A percentile compares a stretch with the other conserved stretches of the same genome.
Evolutionary conservation across 30 jellyfish, hydroid and myxozoan genomes (phyloP).

Genomic region (Hydractinia symbiolongicarpus): DNA sequence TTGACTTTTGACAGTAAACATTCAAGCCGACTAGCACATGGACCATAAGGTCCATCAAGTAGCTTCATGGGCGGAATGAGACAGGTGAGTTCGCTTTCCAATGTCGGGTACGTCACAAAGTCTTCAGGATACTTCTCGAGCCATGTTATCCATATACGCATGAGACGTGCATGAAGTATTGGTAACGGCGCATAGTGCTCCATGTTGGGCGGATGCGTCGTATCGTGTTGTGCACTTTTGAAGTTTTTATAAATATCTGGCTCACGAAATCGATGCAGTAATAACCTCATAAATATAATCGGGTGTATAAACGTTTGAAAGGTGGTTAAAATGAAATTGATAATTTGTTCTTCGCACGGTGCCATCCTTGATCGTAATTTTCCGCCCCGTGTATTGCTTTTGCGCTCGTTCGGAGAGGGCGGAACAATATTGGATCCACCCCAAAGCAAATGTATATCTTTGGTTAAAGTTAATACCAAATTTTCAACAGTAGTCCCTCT

Average conservation of each 20-base stretch:
- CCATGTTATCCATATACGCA: constrained; percentile 92
- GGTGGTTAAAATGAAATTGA: constrained; percentile 63
- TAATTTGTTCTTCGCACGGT: constrained; percentile 74
- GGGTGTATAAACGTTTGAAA: constrained; percentile 83
- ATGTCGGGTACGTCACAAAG: constrained; percentile 52
- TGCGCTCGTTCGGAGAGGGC: constrained; percentile 65
- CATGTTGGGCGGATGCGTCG: constrained; percentile 17
- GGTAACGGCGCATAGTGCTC: constrained; percentile 67
- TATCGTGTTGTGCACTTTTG: constrained; percentile 41
- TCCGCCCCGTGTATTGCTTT: constrained; percentile 13
- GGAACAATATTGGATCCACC: constrained; percentile 51
- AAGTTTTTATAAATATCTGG: constrained; percentile 58
- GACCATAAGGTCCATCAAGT: constrained; percentile 76
- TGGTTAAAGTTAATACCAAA: constrained; percentile 61
- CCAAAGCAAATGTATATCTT: constrained; percentile 65
- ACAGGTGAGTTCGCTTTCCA: constrained; percentile 58
- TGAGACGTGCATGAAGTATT: constrained; percentile 74
- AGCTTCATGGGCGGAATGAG: constrained; percentile 63
- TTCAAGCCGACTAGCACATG: constrained; percentile 82
- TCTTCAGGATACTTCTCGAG: constrained; percentile 71
- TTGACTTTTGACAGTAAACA: constrained; percentile 35
- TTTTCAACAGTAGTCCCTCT: constrained; percentile 78
- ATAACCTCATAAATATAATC: constrained; percentile 64
- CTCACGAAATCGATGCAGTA: constrained; percentile 86
- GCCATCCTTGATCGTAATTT: constrained; percentile 27